A percentile compares a stretch with the other conserved stretches of the same genome.
These are phyloP conservation scores for Cephus spinipes DNA, from an alignment of 2,888 invertebrate species.

Conservation along the genomic window DNA sequence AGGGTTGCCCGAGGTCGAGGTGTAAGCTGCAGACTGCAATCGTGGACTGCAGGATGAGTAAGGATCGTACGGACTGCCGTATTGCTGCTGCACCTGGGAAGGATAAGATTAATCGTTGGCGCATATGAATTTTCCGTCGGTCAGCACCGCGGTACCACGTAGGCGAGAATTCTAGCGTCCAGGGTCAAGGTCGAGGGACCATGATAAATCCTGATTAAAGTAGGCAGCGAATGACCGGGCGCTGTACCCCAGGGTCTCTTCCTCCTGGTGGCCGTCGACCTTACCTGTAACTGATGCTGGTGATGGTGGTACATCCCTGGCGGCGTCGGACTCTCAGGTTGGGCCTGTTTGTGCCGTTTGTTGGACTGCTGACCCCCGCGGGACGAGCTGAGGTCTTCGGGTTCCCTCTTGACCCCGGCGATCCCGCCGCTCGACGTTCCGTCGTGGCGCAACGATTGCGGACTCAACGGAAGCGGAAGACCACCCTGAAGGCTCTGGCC, in stretches of 20 bases:
- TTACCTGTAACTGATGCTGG: constrained; percentile 63
- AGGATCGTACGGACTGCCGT: constrained; percentile 63
- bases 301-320: constrained; percentile 65
- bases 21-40: constrained; percentile 57
- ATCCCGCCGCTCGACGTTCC: constrained; percentile 52
- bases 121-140: neutral
- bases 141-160: neutral
- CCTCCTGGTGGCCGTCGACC: constrained; percentile 5
- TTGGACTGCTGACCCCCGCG: constrained; percentile 57
- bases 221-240: neutral
- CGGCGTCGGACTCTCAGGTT: constrained; percentile 63
- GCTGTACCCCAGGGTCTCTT: neutral
- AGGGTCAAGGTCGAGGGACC: neutral
- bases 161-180: neutral
- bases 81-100: constrained; percentile 55
- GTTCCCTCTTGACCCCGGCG: constrained; percentile 79
- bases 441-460: constrained; percentile 61
- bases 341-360: constrained; percentile 58
- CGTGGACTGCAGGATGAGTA: constrained; percentile 62
- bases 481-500: constrained; percentile 68
- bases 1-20: constrained; percentile 52
- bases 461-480: constrained; percentile 62
- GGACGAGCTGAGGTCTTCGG: constrained; percentile 79
- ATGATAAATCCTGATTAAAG: neutral
- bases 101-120: neutral